Base-by-base conservation (phyloP, 2,888 invertebrate genomes). In the Drymonia ruficornis region DNA sequence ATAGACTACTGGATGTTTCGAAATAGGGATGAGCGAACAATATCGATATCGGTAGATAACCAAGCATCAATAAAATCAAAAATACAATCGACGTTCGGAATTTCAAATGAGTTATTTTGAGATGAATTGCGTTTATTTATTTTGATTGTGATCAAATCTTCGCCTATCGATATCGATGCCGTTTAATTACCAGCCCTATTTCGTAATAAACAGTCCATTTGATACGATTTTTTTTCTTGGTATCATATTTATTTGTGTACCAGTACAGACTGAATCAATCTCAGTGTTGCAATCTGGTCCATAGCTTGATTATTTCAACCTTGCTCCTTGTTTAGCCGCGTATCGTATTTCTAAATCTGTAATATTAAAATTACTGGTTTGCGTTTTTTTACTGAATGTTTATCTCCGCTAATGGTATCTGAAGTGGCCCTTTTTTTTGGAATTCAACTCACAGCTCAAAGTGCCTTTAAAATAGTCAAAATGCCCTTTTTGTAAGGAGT, bases 1-100 rank as follows among this genome's bases (percentile, higher is more conserved):
- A 88, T 86, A 81, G 80, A 81, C 74, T 70, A 65, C 68, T 73
- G 67, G 55, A 67, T 71, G 69, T 80, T 77, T 68, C 70, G 66
- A 67, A 72, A 73, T 57, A 67, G 19, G 15, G 52, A 53, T 51
- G 51, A 28, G 45, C 36, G 43, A 18, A 13, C 16, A 15, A 50
- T 15, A 28, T 31, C 42, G 43, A 29, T 50, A 50, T 50, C 31
- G n/a, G n/a, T 36, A 36, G 3, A 5, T 36, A 36, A 13, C 4
- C 34, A 13, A 36, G 13, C n/a, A 13, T 11, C 31, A 8, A 31
- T n/a, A 36, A n/a, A n/a, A 4, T 36, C 34, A 9, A 36, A 4
- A 13, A 5, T 28, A 9, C 11, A 9, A 31, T 31, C 31, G 8
- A 31, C 11, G 12, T 31, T 31, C 11, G 12, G 9, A 31, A 0